Percentiles rank a stretch among this genome's conserved stretches.
Evolutionary conservation across 1,140 invertebrate genomes (phyloP).

Genomic region (Euwallacea fornicatus): DNA sequence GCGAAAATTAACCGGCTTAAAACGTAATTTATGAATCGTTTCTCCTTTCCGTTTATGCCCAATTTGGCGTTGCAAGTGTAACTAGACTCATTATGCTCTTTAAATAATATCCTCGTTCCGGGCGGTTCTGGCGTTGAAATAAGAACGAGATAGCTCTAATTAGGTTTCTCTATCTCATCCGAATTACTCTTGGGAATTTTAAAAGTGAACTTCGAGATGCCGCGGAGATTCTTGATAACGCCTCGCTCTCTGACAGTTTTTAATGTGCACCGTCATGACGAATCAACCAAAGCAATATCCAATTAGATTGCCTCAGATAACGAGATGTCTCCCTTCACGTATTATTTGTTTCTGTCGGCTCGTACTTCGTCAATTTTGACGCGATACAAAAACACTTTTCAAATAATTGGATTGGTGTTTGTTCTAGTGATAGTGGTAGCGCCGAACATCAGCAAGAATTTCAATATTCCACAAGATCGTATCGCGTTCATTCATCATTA

Average conservation of each 20-base stretch:
- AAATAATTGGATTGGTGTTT: no score
- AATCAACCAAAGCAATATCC: background rate
- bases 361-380: no score
- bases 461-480: conserved; percentile 13
- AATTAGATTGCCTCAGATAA: no score
- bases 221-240: background rate
- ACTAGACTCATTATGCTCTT: conserved; percentile 38
- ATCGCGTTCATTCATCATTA: conserved; percentile 17
- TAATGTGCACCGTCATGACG: background rate
- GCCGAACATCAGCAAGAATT: background rate
- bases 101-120: conserved; percentile 39
- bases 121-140: conserved; percentile 29
- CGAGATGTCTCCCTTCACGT: no score
- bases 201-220: conserved; percentile 5
- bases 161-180: conserved; percentile 31
- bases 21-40: conserved; percentile 46
- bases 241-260: background rate
- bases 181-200: conserved; percentile 15
- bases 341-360: no score
- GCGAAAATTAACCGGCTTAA: conserved; percentile 45
- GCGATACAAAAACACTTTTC: no score
- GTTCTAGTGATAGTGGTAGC: no score
- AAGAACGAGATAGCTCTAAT: conserved; percentile 36
- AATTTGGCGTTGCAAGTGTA: conserved; percentile 44
- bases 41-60: conserved; percentile 43